Base-by-base conservation (phyloP, 2,888 invertebrate species). In the Synanthedon tipuliformis region DNA sequence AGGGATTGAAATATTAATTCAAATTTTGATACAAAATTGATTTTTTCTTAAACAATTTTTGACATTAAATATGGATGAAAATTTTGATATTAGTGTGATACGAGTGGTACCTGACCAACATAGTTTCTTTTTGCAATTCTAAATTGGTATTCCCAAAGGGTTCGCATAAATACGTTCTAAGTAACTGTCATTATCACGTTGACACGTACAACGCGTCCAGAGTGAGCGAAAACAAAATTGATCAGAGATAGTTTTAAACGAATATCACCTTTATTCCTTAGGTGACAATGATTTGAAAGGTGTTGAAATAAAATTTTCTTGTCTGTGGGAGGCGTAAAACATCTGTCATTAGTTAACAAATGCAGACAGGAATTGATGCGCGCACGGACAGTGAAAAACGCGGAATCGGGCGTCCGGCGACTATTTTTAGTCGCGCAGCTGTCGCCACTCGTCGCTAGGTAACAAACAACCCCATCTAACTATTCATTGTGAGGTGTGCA, bases 291-390 rank as follows among this genome's bases (percentile, higher is more conserved):
- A 54, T 58, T 54, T 57, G 52, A 50, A 48, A 51, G 48, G 50
- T 34, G 51, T 59, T 53, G 56, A 41, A 56, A 53, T 54, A 53
- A 51, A 56, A 58, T 58, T 61, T 53, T 61, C 55, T 55, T 53
- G 56, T 58, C 59, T 69, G 69, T 70, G 65, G 64, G 73, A 80
- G 78, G 81, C 79, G 82, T 81, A 74, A 76, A 78, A 71, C 81
- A 82, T 83, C 81, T 84, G 84, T 86, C 86, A 85, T 82, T 85
- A 78, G 76, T 73, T 82, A 85, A 85, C 83, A 78, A 81, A 83
- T 78, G 77, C 69, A 64, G 85, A 86, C 85, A 81, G 82, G 66
- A 81, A 86, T 86, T 86, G 86, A 86, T 86, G 85, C 69, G 77
- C 66, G 65, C 68, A 70, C 63, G 80, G 86, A 85, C 86, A 84